Conservation (phyloP, 2,113 vertebrate species). For the Trogon surrucura region DNA sequence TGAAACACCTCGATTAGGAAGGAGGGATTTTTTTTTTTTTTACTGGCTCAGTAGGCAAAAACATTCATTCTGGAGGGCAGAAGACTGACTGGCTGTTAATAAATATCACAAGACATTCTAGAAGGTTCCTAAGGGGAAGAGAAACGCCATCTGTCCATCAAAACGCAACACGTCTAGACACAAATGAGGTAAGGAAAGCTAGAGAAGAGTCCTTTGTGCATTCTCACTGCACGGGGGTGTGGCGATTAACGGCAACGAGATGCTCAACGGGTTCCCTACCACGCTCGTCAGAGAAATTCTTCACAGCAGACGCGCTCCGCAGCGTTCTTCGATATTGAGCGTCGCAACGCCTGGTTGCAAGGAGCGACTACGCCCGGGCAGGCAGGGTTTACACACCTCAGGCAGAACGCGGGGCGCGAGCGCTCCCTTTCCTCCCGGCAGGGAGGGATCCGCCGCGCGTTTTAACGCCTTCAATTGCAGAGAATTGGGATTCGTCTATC, state of each 20-base stretch:
- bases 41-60: slow-evolving; percentile 71
- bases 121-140: not conserved
- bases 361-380: not conserved
- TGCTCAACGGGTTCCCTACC: not conserved
- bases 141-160: not conserved
- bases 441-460: not conserved
- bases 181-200: slow-evolving; percentile 46
- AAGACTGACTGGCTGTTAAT: slow-evolving; percentile 54
- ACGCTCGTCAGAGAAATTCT: not conserved
- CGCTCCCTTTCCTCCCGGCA: not conserved
- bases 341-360: not conserved
- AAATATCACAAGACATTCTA: slow-evolving; percentile 56
- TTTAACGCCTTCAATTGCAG: not conserved
- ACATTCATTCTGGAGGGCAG: slow-evolving; percentile 65
- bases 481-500: not conserved
- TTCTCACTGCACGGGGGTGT: slow-evolving; percentile 17
- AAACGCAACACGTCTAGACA: slow-evolving; percentile 14
- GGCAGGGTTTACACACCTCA: not conserved
- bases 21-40: not conserved
- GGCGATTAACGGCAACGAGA: not conserved
- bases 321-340: not conserved
- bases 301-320: not conserved
- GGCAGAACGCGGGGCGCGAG: not conserved
- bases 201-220: slow-evolving; percentile 26
- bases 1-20: not conserved